These are phyloP conservation scores for Diglossa cyanea DNA, from an alignment of 2,797 vertebrate species.

Conservation along the genomic window DNA sequence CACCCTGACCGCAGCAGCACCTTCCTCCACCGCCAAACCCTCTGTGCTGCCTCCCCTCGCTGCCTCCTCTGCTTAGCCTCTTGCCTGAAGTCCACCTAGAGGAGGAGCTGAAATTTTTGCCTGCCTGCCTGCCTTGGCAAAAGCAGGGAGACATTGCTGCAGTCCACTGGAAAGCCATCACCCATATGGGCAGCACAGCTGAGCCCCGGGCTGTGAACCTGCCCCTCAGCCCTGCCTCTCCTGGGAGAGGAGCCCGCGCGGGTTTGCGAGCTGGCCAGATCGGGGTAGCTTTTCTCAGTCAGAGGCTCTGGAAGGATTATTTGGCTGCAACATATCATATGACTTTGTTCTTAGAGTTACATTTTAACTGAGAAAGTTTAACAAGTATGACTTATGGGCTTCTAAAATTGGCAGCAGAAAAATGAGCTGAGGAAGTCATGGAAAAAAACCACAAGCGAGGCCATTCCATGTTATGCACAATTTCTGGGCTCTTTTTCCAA, in stretches of 20 bases:
- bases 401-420: slow-evolving; percentile 78
- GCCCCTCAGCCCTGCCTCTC: not conserved
- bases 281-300: not conserved
- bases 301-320: slow-evolving; percentile 45
- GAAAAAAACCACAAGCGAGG: slow-evolving; percentile 81
- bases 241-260: not conserved
- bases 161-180: not conserved
- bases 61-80: not conserved
- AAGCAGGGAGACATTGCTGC: not conserved
- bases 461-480: slow-evolving; percentile 78
- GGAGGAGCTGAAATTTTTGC: not conserved
- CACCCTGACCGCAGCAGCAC: not conserved
- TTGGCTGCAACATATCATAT: slow-evolving; percentile 60
- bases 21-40: not conserved
- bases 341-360: slow-evolving; percentile 77
- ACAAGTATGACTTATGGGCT: slow-evolving; percentile 76
- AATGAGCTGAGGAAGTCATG: slow-evolving; percentile 82
- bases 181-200: not conserved
- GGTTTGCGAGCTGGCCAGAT: not conserved
- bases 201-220: not conserved
- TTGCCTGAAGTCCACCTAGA: not conserved
- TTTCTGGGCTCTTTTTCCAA: slow-evolving; percentile 82
- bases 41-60: not conserved
- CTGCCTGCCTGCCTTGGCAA: not conserved
- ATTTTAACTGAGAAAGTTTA: slow-evolving; percentile 78